Percentiles rank a stretch among this genome's conserved stretches.
Evolutionary conservation across 2,113 vertebrate genomes (phyloP).

Genomic region (Cranoglanis bouderius): DNA sequence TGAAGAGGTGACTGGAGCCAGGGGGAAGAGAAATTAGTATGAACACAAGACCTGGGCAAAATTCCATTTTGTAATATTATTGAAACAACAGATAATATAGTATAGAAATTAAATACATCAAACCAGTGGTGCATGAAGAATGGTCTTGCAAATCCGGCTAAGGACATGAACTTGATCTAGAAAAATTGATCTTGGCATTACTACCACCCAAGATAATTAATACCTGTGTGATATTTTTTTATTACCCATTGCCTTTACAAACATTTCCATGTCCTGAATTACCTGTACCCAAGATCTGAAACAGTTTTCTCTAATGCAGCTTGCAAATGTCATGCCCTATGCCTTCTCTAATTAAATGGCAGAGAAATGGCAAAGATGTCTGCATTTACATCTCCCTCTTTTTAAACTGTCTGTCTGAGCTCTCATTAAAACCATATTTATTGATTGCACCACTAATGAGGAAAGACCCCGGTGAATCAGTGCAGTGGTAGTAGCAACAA

Average conservation of each 20-base stretch:
- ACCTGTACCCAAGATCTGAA: not conserved
- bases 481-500: not conserved
- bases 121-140: not conserved
- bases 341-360: slow-evolving; percentile 33
- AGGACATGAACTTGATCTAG: not conserved
- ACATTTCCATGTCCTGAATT: not conserved
- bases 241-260: not conserved
- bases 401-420: not conserved
- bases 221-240: not conserved
- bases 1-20: slow-evolving; percentile 85
- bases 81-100: not conserved
- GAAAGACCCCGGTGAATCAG: not conserved
- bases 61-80: not conserved
- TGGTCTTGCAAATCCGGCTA: not conserved
- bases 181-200: not conserved
- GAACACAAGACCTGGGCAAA: not conserved
- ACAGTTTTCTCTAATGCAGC: slow-evolving; percentile 15
- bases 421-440: slow-evolving; percentile 16
- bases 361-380: slow-evolving; percentile 21
- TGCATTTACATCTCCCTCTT: not conserved
- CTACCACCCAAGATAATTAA: not conserved
- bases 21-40: slow-evolving; percentile 30
- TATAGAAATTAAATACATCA: not conserved
- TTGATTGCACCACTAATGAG: not conserved
- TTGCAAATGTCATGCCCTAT: slow-evolving; percentile 26